Evolutionary conservation across 2,113 vertebrate species (phyloP), one percentile per base, ranked within the genome.

Genomic region (Colinus virginianus): DNA sequence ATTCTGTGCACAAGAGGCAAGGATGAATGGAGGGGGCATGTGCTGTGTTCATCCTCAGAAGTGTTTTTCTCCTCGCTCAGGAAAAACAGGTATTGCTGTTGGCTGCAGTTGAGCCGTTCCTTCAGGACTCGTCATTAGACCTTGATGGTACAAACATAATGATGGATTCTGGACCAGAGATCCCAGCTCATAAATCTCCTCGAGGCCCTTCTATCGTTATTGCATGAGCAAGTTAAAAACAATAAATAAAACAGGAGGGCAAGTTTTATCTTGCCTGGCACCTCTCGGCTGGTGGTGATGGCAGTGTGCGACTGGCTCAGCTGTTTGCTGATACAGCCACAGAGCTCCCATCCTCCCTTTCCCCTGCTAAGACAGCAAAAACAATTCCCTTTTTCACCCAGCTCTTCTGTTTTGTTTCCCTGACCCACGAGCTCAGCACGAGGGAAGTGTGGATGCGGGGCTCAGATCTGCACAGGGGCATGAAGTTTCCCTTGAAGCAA

Each of bases 1-100:
- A 9, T 9, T 53, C 26, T 53, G 5, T 53, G 51, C 7, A 1
- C 20, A 8, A 58, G 36, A 8, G 1, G 2, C 1, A 1, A 36
- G 40, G 63, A 1, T 49, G 53, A 43, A 19, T 13, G 4, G 26
- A 20, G 22, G 3, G 77, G 22, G 13, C 51, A 2, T 5, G 13
- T 2, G 1, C 19, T 13, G 7, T 36, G 49, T 21, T 77, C 36
- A 1, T 42, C 77, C 69, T 28, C 3, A 1, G 25, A 15, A 69
- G 3, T 11, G 4, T 72, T 84, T 77, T 38, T 81, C 23, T 9
- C 15, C 30, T 63, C 64, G 25, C 7, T 2, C 64, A 25, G 49
- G 90, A 36, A 78, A 80, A 88, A 1, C 43, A 34, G 36, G 77
- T 56, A 23, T 15, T 5, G 32, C 13, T 38, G 1, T 49, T 6